Conservation (phyloP, 2,797 vertebrate genomes). For the Hemitrygon akajei region DNA sequence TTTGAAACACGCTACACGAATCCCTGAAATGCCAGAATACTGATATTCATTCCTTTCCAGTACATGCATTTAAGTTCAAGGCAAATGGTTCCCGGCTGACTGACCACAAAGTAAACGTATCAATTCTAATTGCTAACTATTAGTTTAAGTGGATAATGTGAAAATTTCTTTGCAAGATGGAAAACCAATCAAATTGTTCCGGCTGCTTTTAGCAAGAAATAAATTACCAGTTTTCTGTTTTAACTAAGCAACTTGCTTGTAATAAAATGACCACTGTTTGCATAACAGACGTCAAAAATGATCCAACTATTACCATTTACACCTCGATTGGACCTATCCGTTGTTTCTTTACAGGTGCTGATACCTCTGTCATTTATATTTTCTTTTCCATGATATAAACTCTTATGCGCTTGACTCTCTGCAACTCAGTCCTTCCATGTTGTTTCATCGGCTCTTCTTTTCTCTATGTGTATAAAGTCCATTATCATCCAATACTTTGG, state of each 20-base stretch:
- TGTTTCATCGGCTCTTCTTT: not conserved
- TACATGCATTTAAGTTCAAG: not conserved
- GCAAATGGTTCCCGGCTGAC: not conserved
- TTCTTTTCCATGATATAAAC: not conserved
- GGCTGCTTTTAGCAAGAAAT: not conserved
- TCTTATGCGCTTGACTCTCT: not conserved
- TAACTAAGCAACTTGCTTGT: not conserved
- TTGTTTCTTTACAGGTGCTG: not conserved
- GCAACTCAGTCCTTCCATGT: not conserved
- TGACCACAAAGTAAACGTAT: not conserved
- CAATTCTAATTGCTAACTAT: conserved; percentile 11
- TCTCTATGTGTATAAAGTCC: not conserved
- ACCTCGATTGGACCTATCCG: not conserved
- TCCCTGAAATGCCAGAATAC: not conserved
- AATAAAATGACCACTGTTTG: too few species aligned
- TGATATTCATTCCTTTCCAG: not conserved
- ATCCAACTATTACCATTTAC: not conserved
- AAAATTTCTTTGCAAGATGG: not conserved
- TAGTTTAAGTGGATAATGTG: not conserved
- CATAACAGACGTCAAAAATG: not conserved
- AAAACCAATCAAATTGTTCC: not conserved
- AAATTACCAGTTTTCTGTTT: not conserved
- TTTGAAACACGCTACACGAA: not conserved
- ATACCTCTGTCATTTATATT: not conserved
- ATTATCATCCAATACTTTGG: too few species aligned